A percentile compares a stretch with the other conserved stretches of the same genome.
These are phyloP conservation scores for Thripadectes ignobilis DNA, from an alignment of 2,797 vertebrate species.

Conservation along the genomic window DNA sequence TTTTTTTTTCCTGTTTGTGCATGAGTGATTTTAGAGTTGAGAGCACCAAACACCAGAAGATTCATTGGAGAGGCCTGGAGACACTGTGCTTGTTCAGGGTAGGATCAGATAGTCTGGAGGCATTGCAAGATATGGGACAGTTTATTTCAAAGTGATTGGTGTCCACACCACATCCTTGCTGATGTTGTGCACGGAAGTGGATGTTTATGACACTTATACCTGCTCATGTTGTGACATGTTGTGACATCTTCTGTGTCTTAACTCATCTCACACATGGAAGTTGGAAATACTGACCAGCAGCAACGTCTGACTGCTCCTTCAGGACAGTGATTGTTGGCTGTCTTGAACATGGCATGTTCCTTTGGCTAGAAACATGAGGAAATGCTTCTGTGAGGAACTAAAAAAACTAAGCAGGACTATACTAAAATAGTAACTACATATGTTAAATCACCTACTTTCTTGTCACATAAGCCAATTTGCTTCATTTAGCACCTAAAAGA, in stretches of 20 bases:
- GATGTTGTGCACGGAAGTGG: not conserved
- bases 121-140: not conserved
- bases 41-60: not conserved
- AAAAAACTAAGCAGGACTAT: not conserved
- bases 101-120: not conserved
- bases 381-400: not conserved
- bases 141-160: not conserved
- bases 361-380: not conserved
- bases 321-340: not conserved
- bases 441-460: not conserved
- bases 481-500: not conserved
- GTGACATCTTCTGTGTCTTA: not conserved
- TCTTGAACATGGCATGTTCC: rapidly evolving
- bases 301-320: not conserved
- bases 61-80: not conserved
- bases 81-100: not conserved
- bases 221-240: rapidly evolving
- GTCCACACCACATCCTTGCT: not conserved
- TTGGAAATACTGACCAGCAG: not conserved
- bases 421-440: not conserved
- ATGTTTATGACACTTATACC: not conserved
- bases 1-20: rapidly evolving
- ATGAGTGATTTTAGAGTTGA: not conserved
- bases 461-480: not conserved
- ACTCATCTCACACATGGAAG: not conserved